These are phyloP conservation scores for Coturnix japonica DNA, from an alignment of 2,113 vertebrate genomes.

Conservation along the genomic window DNA sequence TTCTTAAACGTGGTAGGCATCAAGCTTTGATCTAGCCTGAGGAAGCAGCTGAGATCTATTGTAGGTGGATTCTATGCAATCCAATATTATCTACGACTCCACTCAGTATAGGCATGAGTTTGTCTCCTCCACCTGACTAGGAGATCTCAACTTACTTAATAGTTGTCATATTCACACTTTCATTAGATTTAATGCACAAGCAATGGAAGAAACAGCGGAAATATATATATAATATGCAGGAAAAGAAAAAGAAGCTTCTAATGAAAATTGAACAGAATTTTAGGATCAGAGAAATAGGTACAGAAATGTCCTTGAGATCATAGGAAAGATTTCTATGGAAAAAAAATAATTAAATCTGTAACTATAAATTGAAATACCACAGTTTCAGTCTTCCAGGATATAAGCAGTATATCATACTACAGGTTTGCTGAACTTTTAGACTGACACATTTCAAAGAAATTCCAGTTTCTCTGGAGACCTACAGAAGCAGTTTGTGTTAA, in stretches of 20 bases:
- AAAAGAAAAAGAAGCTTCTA: neutral
- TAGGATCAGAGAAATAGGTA: neutral
- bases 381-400: neutral
- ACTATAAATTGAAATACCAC: neutral
- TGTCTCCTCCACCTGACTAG: neutral
- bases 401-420: neutral
- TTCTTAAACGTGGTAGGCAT: neutral
- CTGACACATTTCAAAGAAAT: slow-evolving; percentile 11
- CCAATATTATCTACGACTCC: neutral
- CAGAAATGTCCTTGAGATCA: neutral
- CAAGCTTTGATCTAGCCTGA: neutral
- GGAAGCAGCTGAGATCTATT: neutral
- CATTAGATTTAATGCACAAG: neutral
- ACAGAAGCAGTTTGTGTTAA: slow-evolving; percentile 10
- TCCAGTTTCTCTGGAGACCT: slow-evolving; percentile 8
- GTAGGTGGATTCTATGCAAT: neutral
- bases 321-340: neutral
- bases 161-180: neutral
- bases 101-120: neutral
- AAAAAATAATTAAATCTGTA: neutral
- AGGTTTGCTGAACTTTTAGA: slow-evolving; percentile 14
- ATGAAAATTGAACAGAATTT: neutral
- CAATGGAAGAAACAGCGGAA: neutral
- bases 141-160: neutral
- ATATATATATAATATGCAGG: no score